phyloP scores from a whole-genome alignment of 2,888 invertebrate genomes.

The Pilophorus perplexus region DNA sequence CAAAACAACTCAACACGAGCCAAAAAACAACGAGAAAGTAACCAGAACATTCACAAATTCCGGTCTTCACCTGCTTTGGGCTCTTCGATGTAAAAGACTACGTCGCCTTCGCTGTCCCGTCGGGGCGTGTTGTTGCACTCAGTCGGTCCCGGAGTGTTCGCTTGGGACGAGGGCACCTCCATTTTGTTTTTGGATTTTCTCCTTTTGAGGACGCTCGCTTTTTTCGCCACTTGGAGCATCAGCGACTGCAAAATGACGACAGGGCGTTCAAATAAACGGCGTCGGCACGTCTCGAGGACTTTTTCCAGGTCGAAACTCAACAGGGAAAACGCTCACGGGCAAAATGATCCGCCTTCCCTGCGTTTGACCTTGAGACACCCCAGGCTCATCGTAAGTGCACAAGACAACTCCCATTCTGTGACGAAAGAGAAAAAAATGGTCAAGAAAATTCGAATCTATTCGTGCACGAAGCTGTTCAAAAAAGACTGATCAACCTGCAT shows the following conservation, averaged over 20 bases:
- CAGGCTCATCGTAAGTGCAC: too few species aligned
- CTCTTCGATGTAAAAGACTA: slow-evolving; percentile 65
- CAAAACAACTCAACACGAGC: too few species aligned
- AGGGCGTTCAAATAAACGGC: too few species aligned
- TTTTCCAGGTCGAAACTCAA: too few species aligned
- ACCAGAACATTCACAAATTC: too few species aligned
- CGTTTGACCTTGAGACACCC: too few species aligned
- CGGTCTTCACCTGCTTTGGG: slow-evolving; percentile 60
- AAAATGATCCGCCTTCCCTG: too few species aligned
- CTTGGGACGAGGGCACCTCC: slow-evolving; percentile 55
- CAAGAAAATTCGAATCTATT: slow-evolving; percentile 21
- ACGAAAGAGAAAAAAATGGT: neutral
- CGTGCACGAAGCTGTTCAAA: slow-evolving; percentile 32
- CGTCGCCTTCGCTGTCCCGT: slow-evolving; percentile 62
- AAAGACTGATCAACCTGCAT: slow-evolving; percentile 11
- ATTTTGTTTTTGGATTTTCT: slow-evolving; percentile 66
- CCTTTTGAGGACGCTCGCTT: slow-evolving; percentile 69
- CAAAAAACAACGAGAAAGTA: too few species aligned
- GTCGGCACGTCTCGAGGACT: too few species aligned
- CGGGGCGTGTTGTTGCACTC: slow-evolving; percentile 46
- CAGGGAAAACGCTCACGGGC: too few species aligned
- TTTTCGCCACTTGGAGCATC: slow-evolving; percentile 70
- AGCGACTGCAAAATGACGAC: slow-evolving; percentile 69
- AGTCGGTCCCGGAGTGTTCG: slow-evolving; percentile 49
- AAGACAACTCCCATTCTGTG: too few species aligned